Evolutionary conservation across 2,888 invertebrate species (phyloP), one percentile per base, ranked within the genome.

Genomic region (Scrobipalpa atriplicella): DNA sequence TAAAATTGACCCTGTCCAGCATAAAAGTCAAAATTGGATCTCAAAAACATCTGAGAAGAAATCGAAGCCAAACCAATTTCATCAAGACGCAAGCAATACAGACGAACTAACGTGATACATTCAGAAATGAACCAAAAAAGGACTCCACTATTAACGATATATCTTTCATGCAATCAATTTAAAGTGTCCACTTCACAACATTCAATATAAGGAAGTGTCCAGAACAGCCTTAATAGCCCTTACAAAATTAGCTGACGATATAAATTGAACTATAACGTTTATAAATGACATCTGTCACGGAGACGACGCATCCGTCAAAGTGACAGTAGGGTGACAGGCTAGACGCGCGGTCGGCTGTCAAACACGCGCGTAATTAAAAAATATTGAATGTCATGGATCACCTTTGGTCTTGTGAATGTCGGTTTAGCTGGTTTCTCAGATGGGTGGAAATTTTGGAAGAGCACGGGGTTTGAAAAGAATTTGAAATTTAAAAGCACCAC

Each of bases 371-470:
- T 72, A 72, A 73, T 79, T 76, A 78, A 77, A 79, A 79, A 78
- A 74, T 70, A 68, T 69, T 43, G 66, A 63, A 47, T 66, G 64
- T 69, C 67, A 68, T 38, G n/a, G n/a, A 75, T 75, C 74, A 75
- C 74, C 76, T 75, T 70, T 78, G 62, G 61, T 75, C 75, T 71
- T 78, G 78, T 72, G 75, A 78, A 74, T 64, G 64, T 13, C 9
- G 8, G 41, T 9, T 11, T 36, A 13, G 16, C 11, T 21, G 9
- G 54, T 21, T 54, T 54, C 54, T 54, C 54, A 21, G 18, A 13
- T 18, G 6, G 19, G 16, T 54, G 1, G 54, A 16, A 1, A 3
- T 29, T 29, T 43, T 43, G 43, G 1, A 13, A 43, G 13, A 6
- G 16, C n/a, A n/a, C 5, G 29, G 29, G 29, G 5, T 29, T 16